Percentiles rank a stretch among this genome's conserved stretches.
Conservation (phyloP, 2,797 vertebrate genomes). For the Dallia pectoralis region DNA sequence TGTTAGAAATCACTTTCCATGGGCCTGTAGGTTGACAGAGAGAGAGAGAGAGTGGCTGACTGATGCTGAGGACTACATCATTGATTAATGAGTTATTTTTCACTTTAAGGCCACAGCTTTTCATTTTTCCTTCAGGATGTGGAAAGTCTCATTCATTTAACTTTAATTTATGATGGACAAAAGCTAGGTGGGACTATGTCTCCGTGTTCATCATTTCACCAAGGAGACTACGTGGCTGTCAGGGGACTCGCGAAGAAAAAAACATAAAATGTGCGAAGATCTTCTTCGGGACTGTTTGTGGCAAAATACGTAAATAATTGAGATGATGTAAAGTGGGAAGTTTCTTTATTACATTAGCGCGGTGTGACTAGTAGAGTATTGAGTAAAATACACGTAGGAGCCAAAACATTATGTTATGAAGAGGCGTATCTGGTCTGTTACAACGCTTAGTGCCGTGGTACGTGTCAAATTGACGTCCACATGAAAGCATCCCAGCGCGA, state of each 20-base stretch:
- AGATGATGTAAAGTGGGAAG: not conserved
- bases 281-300: conserved; percentile 2
- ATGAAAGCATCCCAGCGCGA: too few relatives aligned
- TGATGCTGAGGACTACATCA: conserved; percentile 65
- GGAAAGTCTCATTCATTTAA: conserved; percentile 59
- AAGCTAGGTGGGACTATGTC: conserved; percentile 63
- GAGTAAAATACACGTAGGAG: too few relatives aligned
- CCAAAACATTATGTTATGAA: too few relatives aligned
- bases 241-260: conserved; percentile 13
- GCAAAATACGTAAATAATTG: conserved; percentile 20
- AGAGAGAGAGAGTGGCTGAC: conserved; percentile 55
- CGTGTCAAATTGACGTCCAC: too few relatives aligned
- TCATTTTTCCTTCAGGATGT: conserved; percentile 28
- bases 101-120: conserved; percentile 67
- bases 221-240: conserved; percentile 40
- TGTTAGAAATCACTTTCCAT: conserved; percentile 59
- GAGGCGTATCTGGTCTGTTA: too few relatives aligned
- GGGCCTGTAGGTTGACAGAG: conserved; percentile 65
- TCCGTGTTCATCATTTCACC: conserved; percentile 47
- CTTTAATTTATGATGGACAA: conserved; percentile 69
- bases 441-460: too few relatives aligned
- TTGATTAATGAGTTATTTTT: conserved; percentile 75
- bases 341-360: not conserved
- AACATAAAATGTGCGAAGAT: conserved; percentile 8
- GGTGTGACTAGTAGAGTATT: not conserved